Percentiles rank a stretch among this genome's conserved stretches.
These are phyloP conservation scores for Graptemys geographica DNA, from an alignment of 2,797 vertebrate species.

Conservation along the genomic window DNA sequence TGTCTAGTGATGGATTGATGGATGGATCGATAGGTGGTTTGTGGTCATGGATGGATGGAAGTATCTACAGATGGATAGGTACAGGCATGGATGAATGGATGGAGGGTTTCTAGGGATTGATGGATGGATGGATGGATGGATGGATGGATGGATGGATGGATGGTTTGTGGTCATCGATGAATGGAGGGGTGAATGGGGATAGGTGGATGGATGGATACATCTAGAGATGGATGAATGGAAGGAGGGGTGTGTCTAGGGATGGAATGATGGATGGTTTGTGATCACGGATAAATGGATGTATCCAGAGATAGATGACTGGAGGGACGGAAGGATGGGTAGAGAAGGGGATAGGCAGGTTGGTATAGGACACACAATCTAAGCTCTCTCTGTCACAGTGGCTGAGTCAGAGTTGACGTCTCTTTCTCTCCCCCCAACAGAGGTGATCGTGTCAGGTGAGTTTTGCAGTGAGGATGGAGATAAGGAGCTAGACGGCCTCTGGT, in stretches of 20 bases:
- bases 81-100: too few species aligned
- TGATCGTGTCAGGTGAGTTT: neutral
- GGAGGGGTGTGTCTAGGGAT: neutral
- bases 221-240: neutral
- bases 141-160: too few species aligned
- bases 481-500: conserved; percentile 79
- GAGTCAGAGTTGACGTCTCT: neutral
- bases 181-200: neutral
- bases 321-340: neutral
- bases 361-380: neutral
- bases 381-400: neutral
- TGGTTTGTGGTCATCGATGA: neutral
- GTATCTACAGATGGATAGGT: too few species aligned
- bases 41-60: too few species aligned
- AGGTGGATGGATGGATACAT: neutral
- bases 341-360: neutral
- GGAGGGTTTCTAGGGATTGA: too few species aligned
- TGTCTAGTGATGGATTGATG: too few species aligned
- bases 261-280: neutral
- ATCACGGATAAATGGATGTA: neutral
- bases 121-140: too few species aligned
- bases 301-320: neutral
- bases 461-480: conserved; percentile 65
- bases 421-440: conserved; percentile 12
- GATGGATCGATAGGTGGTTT: too few species aligned